Evolutionary conservation across 2,888 invertebrate genomes (phyloP).

Genomic region (Charanyca ferruginea): DNA sequence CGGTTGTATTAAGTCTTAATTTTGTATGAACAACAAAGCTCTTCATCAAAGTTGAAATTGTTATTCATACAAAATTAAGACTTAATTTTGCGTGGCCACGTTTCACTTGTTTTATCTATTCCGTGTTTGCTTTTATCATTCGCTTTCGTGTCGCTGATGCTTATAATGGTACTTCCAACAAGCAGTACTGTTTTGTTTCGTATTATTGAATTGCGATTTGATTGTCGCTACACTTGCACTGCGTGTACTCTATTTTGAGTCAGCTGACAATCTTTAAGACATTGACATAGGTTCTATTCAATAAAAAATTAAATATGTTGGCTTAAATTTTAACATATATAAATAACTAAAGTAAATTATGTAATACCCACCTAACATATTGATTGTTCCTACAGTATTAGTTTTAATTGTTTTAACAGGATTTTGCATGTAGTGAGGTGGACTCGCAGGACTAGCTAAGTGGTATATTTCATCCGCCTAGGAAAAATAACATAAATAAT

Average conservation of each 20-base stretch:
- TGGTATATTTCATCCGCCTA: slow-evolving; percentile 99
- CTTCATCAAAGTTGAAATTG: too few relatives aligned
- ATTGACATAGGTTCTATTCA: background rate
- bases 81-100: too few relatives aligned
- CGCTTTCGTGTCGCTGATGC: background rate
- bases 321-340: background rate
- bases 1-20: too few relatives aligned
- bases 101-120: too few relatives aligned
- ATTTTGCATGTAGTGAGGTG: slow-evolving; percentile 99
- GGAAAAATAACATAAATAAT: slow-evolving; percentile 57
- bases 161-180: background rate
- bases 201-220: background rate
- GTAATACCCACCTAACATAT: slow-evolving; percentile 94
- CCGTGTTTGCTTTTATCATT: too few relatives aligned
- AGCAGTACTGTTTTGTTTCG: background rate
- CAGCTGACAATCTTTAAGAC: background rate
- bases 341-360: too few relatives aligned
- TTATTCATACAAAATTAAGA: too few relatives aligned
- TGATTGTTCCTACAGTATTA: slow-evolving; percentile 98
- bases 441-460: slow-evolving; percentile 99
- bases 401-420: slow-evolving; percentile 99
- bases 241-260: background rate
- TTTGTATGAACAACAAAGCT: too few relatives aligned
- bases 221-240: background rate
- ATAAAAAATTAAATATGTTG: background rate